phyloP scores from a whole-genome alignment of 2,888 invertebrate genomes.

The Steinernema hermaphroditum region DNA sequence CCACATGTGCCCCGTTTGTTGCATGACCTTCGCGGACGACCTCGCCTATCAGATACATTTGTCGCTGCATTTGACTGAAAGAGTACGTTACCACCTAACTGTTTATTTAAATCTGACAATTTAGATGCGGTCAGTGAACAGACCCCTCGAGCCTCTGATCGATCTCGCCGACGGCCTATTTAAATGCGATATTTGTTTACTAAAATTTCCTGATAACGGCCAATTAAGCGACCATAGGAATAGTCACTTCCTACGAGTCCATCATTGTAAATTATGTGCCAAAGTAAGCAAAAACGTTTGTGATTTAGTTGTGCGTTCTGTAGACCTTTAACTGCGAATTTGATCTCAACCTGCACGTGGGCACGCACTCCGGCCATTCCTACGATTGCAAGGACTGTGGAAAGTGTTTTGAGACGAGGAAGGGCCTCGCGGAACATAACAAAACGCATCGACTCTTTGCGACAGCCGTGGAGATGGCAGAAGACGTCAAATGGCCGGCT shows the following conservation, averaged over 20 bases:
- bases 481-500: not conserved
- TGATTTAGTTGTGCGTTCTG: conserved; percentile 8
- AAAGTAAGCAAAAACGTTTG: not conserved
- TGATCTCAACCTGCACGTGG: conserved; percentile 51
- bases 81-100: not conserved
- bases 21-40: conserved; percentile 45
- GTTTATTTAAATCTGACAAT: too few relatives aligned
- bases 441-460: conserved; percentile 37
- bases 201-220: conserved; percentile 6
- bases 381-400: conserved; percentile 53
- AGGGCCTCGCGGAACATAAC: conserved; percentile 47
- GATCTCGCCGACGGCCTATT: not conserved
- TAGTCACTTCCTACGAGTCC: conserved; percentile 40
- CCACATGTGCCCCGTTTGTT: conserved; percentile 51
- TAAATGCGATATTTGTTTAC: not conserved
- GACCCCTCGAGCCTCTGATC: not conserved
- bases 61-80: conserved; percentile 2
- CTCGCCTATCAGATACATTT: conserved; percentile 40
- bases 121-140: not conserved
- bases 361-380: conserved; percentile 46
- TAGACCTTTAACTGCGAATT: conserved; percentile 46
- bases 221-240: conserved; percentile 41
- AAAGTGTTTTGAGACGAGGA: conserved; percentile 46
- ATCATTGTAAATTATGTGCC: conserved; percentile 38
- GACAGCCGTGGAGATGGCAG: not conserved